Evolutionary conservation across 2,113 vertebrate genomes (phyloP).

Genomic region (Cynopterus brachyotis): DNA sequence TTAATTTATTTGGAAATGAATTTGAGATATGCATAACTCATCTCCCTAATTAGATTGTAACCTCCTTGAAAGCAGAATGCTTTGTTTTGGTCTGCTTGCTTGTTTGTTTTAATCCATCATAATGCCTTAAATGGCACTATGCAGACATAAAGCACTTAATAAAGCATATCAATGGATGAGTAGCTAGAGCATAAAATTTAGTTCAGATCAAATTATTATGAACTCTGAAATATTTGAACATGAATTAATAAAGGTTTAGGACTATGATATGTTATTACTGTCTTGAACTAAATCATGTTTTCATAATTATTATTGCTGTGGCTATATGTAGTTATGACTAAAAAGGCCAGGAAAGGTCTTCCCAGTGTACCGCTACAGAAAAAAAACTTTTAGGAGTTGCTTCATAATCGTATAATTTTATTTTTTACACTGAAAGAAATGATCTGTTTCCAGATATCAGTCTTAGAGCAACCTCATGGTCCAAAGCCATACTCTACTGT

Average conservation of each 20-base stretch:
- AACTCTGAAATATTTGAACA: background rate
- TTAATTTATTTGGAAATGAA: constrained; percentile 57
- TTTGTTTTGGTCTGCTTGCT: background rate
- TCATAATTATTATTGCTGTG: background rate
- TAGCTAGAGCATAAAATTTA: background rate
- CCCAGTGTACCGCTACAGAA: background rate
- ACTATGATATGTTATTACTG: background rate
- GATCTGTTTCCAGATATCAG: background rate
- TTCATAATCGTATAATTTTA: background rate
- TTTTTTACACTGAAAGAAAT: background rate
- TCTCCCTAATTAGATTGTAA: constrained; percentile 47
- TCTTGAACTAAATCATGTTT: background rate
- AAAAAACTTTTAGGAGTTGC: background rate
- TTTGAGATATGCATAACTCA: background rate
- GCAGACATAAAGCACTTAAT: background rate
- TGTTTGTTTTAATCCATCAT: background rate
- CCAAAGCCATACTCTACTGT: background rate
- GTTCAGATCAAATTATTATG: background rate
- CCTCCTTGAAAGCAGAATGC: constrained; percentile 43
- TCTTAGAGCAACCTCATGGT: background rate
- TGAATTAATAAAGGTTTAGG: constrained; percentile 1
- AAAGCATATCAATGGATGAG: background rate
- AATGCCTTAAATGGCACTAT: background rate
- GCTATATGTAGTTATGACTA: background rate
- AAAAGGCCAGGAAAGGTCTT: background rate